These are phyloP conservation scores for Drosophila lacertosa DNA, from an alignment of 1,140 invertebrate genomes.

Conservation along the genomic window DNA sequence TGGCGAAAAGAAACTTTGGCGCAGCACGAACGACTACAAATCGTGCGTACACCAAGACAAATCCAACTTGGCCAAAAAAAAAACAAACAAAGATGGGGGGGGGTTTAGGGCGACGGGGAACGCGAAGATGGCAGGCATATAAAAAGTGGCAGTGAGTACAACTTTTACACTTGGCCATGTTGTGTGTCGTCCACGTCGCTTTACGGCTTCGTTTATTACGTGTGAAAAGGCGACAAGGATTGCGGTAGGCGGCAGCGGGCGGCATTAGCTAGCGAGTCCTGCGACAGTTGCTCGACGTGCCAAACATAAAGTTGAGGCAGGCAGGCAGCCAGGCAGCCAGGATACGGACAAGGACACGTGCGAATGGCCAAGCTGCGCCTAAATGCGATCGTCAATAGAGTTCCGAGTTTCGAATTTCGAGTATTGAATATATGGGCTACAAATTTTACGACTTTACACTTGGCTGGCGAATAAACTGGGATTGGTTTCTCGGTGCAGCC, in stretches of 20 bases:
- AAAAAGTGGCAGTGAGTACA: slow-evolving; percentile 55
- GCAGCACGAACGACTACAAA: slow-evolving; percentile 80
- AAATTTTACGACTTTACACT: slow-evolving; percentile 49
- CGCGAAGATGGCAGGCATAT: slow-evolving; percentile 19
- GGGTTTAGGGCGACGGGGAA: neutral
- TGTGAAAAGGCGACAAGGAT: slow-evolving; percentile 70
- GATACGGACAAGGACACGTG: slow-evolving; percentile 47
- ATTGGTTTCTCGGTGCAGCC: slow-evolving; percentile 10
- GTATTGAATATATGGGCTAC: slow-evolving; percentile 21
- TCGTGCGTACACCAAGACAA: slow-evolving; percentile 68
- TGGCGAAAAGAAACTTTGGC: slow-evolving; percentile 67
- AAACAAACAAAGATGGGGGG: neutral
- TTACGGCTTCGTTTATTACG: slow-evolving; percentile 81
- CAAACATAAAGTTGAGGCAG: slow-evolving; percentile 58
- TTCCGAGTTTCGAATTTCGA: slow-evolving; percentile 20
- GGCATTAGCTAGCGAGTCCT: slow-evolving; percentile 20
- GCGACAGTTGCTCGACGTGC: slow-evolving; percentile 60
- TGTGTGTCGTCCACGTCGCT: slow-evolving; percentile 60
- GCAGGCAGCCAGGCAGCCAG: neutral
- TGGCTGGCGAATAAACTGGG: slow-evolving; percentile 7
- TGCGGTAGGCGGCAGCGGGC: slow-evolving; percentile 3
- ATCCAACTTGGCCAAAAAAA: slow-evolving; percentile 31
- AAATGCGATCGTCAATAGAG: slow-evolving; percentile 50
- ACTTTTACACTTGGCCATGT: slow-evolving; percentile 59
- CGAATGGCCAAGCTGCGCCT: slow-evolving; percentile 61